Base-by-base conservation (phyloP, 2,888 invertebrate genomes). In the Cephus pulcher region DNA sequence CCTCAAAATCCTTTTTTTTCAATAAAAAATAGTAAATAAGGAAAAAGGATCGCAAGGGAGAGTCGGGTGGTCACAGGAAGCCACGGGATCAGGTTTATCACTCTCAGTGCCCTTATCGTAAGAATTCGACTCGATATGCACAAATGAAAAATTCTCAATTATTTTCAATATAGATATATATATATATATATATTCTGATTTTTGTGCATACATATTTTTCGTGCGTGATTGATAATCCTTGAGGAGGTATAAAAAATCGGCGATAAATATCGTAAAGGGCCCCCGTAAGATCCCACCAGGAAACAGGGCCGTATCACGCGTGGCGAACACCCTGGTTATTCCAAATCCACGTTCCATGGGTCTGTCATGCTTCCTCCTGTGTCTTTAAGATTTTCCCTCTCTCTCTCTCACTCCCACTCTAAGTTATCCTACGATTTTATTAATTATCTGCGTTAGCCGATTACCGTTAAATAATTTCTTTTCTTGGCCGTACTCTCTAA, bases 361-460 rank as follows among this genome's bases (percentile, higher is more conserved):
- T 34, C 71, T 34, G 32, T 71, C 71, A 23, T 12, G 12, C 71
- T 71, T 15, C 33, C 71, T 71, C 71, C 56, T 71, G 33, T 32
- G 33, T 71, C 71, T 71, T 23, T 32, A 12, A 32, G 33, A 33
- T 11, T 32, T 15, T 23, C 69, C 23, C 12, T 70, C 70, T 15
- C 70, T 70, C 70, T 70, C 71, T 71, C 71, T 71, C 32, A 33
- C 32, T 71, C 71, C 15, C 33, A 33, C 32, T 71, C 87, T 90
- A 91, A 90, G 90, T 90, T 89, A 90, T 87, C 90, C 90, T 90
- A 89, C 89, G 88, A 87, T 71, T 71, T 33, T 71, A 71, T 30
- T 33, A 34, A 32, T 71, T 32, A 33, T 32, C 71, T 23, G 71
- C 33, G 71, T 71, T 32, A 32, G 32, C 32, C 71, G 71, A 71